phyloP scores from a whole-genome alignment of 2,888 invertebrate species.

The Odontocerum albicorne region DNA sequence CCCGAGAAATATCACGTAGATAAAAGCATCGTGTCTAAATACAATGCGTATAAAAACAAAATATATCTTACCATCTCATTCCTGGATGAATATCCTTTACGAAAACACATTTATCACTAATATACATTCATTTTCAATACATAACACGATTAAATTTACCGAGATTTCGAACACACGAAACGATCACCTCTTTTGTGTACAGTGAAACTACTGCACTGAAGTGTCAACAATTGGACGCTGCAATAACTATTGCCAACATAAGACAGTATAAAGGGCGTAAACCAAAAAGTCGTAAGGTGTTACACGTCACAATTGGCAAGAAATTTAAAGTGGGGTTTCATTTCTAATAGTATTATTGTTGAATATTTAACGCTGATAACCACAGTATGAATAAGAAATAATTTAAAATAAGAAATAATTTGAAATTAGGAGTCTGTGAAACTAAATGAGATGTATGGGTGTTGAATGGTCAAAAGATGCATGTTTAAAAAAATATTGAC shows the following conservation, averaged over 20 bases:
- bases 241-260: constrained; percentile 12
- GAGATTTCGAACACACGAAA: constrained; percentile 6
- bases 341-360: too few species aligned
- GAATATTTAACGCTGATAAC: too few species aligned
- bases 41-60: not conserved
- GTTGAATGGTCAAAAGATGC: too few species aligned
- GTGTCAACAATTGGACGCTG: constrained; percentile 9
- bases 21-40: not conserved
- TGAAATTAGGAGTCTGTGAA: too few species aligned
- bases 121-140: constrained; percentile 16
- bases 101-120: constrained; percentile 25
- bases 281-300: not conserved
- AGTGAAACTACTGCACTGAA: constrained; percentile 18
- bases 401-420: too few species aligned
- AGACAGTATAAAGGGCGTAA: constrained; percentile 7
- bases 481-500: too few species aligned
- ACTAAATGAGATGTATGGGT: too few species aligned
- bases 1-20: constrained; percentile 1
- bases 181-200: constrained; percentile 18
- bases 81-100: constrained; percentile 13
- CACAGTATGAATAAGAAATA: too few species aligned
- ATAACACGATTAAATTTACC: constrained; percentile 11
- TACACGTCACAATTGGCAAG: too few species aligned
- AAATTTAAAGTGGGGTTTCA: too few species aligned
- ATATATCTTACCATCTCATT: constrained; percentile 8